Base-by-base conservation (phyloP, 2,797 vertebrate species). In the Esox masquinongy region DNA sequence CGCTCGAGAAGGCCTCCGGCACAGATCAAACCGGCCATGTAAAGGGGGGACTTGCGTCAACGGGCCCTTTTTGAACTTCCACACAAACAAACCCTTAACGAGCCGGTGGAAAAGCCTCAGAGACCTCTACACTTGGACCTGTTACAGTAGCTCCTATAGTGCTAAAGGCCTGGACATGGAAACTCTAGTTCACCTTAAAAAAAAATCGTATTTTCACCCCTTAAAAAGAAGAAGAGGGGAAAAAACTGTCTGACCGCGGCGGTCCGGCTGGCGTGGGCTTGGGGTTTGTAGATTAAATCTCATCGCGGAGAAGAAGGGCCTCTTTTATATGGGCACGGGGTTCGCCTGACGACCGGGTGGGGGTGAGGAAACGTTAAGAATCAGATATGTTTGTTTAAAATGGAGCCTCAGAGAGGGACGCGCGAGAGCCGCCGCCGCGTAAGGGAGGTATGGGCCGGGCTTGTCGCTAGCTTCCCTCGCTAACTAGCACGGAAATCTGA, bases 1-100 rank as follows among this genome's bases (percentile, higher is more conserved):
- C 50, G 12, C 14, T 22, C 26, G 59, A 56, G 77, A 78, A 88
- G 90, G 82, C 91, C 92, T 90, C 92, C 91, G 83, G 86, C 91
- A 88, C 90, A 85, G 92, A 94, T 94, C 91, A 93, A 92, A 93
- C 89, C 78, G 53, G 74, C 90, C 91, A 83, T 90, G 90, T 88
- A 91, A 89, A 90, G 77, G 88, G 83, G n/a, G 63, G 75, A 89
- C 91, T 84, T 92, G 68, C 85, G 88, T 93, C 91, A 92, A 85
- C 88, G 11, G 83, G 79, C 81, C 77, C 86, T 89, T 92, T 92
- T 92, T 90, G 79, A 91, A 91, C 91, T 88, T 87, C 88, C 87
- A 87, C 80, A 85, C 89, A 93, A 93, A 93, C 92, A 93, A 90
- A 87, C 90, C 72, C 82, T 89, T 91, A 94, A 94, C 89, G 90